These are phyloP conservation scores for Tragelaphus strepsiceros DNA, from an alignment of 2,113 vertebrate genomes.

Conservation along the genomic window DNA sequence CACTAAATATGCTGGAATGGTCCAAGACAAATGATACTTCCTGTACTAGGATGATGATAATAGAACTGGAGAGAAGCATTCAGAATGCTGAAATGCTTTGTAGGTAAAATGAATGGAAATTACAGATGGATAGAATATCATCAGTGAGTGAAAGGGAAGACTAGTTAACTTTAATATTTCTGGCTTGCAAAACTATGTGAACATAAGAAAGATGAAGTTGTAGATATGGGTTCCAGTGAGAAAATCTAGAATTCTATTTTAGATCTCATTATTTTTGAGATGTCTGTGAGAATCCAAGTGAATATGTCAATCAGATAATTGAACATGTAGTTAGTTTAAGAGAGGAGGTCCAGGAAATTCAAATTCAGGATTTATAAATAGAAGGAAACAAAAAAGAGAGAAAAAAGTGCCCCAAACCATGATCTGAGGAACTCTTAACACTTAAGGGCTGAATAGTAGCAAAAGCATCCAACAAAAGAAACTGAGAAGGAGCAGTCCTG, in stretches of 20 bases:
- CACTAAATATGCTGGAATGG: neutral
- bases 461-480: neutral
- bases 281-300: neutral
- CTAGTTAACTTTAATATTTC: neutral
- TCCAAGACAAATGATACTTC: neutral
- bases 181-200: neutral
- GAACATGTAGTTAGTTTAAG: neutral
- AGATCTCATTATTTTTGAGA: neutral
- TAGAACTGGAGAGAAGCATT: neutral
- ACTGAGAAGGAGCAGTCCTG: neutral
- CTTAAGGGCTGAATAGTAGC: neutral
- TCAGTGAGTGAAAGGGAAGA: neutral
- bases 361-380: neutral
- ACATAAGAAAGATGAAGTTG: neutral
- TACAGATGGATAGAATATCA: neutral
- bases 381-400: neutral
- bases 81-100: neutral
- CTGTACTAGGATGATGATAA: neutral
- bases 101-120: neutral
- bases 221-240: neutral
- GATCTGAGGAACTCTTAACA: neutral
- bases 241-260: slow-evolving; percentile 1
- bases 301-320: neutral
- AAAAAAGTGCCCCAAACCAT: neutral
- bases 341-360: neutral